Evolutionary conservation across 23 tunicate species (phyloP).

Genomic region (Corella eumyota): DNA sequence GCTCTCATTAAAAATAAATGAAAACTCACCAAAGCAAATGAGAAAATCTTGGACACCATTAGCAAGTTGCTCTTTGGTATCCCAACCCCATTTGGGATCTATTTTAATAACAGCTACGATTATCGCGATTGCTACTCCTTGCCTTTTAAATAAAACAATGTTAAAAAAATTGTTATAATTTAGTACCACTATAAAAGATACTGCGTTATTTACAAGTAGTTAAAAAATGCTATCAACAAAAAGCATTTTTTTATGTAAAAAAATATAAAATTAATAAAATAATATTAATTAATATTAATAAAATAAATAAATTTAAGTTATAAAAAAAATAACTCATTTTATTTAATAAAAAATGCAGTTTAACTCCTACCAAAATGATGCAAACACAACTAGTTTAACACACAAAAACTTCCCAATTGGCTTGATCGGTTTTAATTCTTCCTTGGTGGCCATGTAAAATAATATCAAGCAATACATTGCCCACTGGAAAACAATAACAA

Average conservation of each 20-base stretch:
- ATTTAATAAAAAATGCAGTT: not conserved
- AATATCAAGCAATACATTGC: slow-evolving; percentile 91
- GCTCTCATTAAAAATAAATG: too few relatives aligned
- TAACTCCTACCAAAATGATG: slow-evolving; percentile 75
- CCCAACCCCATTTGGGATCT: slow-evolving; percentile 63
- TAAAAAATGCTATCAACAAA: not conserved
- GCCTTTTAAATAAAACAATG: slow-evolving; percentile 23
- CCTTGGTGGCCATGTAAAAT: slow-evolving; percentile 77
- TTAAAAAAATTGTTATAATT: not conserved
- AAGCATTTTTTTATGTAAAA: not conserved
- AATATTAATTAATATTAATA: not conserved
- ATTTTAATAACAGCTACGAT: slow-evolving; percentile 34
- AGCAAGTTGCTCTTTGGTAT: slow-evolving; percentile 34
- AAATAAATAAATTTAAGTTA: not conserved
- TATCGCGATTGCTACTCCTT: slow-evolving; percentile 61
- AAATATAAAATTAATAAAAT: not conserved
- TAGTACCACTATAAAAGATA: not conserved
- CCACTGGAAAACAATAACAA: slow-evolving; percentile 35
- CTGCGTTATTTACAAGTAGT: not conserved
- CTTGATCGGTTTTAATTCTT: slow-evolving; percentile 87
- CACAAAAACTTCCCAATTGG: slow-evolving; percentile 86
- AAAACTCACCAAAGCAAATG: slow-evolving; percentile 54
- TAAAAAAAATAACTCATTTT: not conserved
- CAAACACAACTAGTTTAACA: slow-evolving; percentile 89
- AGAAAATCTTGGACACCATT: slow-evolving; percentile 71